Percentiles rank a stretch among this genome's conserved stretches.
Conservation (phyloP, 2,888 invertebrate species). For the Thyatira batis region DNA sequence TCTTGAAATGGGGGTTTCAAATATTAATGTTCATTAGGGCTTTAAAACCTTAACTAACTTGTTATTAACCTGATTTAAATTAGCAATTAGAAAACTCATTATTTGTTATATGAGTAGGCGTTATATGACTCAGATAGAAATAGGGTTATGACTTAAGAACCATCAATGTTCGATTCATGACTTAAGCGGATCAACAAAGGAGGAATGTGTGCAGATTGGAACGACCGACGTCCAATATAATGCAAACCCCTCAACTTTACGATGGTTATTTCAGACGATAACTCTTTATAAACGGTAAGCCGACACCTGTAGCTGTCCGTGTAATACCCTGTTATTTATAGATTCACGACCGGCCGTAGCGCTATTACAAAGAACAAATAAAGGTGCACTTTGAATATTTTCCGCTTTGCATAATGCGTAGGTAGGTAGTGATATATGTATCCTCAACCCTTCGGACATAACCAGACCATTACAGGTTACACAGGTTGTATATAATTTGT, state of each 20-base stretch:
- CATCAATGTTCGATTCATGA: background rate
- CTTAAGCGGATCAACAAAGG: background rate
- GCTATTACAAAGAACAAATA: slow-evolving; percentile 18
- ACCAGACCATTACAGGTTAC: slow-evolving; percentile 14
- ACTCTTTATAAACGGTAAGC: slow-evolving; percentile 14
- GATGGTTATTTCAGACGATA: background rate
- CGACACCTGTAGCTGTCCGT: slow-evolving; percentile 22
- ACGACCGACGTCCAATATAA: background rate
- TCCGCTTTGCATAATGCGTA: slow-evolving; percentile 27
- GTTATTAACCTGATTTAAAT: background rate
- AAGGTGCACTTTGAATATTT: slow-evolving; percentile 19
- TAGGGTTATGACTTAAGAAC: no score
- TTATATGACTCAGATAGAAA: background rate
- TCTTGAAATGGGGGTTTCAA: background rate
- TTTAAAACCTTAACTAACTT: background rate
- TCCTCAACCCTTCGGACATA: slow-evolving; percentile 16
- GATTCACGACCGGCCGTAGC: background rate
- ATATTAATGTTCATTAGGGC: background rate
- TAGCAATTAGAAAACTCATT: background rate
- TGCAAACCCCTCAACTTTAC: background rate
- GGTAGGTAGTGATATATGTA: slow-evolving; percentile 22
- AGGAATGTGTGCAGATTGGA: background rate
- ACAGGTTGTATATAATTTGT: slow-evolving; percentile 9
- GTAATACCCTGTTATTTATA: slow-evolving; percentile 23
- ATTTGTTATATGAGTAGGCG: background rate